Evolutionary conservation across 2,888 invertebrate species (phyloP), one percentile per base, ranked within the genome.

Genomic region (Falcaria lacertinaria): DNA sequence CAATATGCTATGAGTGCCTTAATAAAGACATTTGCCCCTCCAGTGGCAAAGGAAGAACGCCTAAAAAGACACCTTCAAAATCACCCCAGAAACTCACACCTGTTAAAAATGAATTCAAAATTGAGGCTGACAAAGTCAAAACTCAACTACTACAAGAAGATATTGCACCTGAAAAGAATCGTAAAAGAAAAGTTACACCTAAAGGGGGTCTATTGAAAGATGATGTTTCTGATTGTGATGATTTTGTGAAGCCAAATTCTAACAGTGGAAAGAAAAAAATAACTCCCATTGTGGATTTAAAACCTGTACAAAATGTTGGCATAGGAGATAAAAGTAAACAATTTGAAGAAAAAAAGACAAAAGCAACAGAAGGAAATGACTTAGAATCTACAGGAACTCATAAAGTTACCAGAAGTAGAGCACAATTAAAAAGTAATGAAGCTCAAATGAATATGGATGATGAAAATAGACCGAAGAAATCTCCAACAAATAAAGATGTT

Each of bases 11-110:
- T 5, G 91, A 92, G 41, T 99, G 99, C 74, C 87, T 97, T 13
- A 98, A 98, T 78, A 91, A 89, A 50, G 73, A 91, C 15, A 91
- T 97, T 34, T 99, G 99, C 73, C 97, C 98, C 1, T 93, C 86
- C 54, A 91, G 86, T 51, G 80, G 71, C 7, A 83, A 73, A 52
- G 74, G 70, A 3, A 72, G 68, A 35, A 86, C 85, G 7, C 82
- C 83, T 4, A 81, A 77, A 47, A 81, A 74, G 56, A 67, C 81
- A 17, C 82, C 81, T 17, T 68, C 72, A 49, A 50, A 67, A 43
- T 55, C 37, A 14, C 25, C 14, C 32, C 43, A 47, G 45, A 35
- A 64, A 46, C 34, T 39, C 28, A 63, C 57, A 33, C 47, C 47
- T 46, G 43, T 54, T 19, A 64, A 50, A 42, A 45, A 49, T 13